Percentiles rank a stretch among this genome's conserved stretches.
These are phyloP conservation scores for Atta colombica DNA, from an alignment of 1,140 invertebrate genomes.

Conservation along the genomic window DNA sequence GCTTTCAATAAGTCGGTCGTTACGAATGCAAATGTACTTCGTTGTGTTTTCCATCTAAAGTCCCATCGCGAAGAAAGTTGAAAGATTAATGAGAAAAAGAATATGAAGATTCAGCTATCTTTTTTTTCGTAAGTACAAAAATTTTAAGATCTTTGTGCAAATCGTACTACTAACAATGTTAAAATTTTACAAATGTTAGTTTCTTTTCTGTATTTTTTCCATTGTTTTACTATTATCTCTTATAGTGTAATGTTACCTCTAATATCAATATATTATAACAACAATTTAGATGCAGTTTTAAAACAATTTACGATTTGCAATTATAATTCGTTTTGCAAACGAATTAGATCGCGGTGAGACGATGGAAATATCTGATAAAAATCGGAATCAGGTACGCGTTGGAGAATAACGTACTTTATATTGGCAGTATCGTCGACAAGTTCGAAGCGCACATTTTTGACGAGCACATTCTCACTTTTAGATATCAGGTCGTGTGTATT, in stretches of 20 bases:
- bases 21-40: slow-evolving; percentile 46
- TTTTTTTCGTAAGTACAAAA: background rate
- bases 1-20: slow-evolving; percentile 31
- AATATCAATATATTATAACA: slow-evolving; percentile 11
- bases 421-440: background rate
- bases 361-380: slow-evolving; percentile 32
- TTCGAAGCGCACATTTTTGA: slow-evolving; percentile 51
- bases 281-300: background rate
- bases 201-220: background rate
- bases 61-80: slow-evolving; percentile 1
- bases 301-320: background rate
- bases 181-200: background rate
- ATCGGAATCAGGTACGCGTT: slow-evolving; percentile 42
- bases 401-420: slow-evolving; percentile 29
- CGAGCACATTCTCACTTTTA: slow-evolving; percentile 21
- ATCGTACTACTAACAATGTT: background rate
- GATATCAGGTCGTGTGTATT: slow-evolving; percentile 1
- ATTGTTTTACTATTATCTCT: background rate
- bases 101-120: background rate
- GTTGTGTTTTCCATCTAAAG: slow-evolving; percentile 27
- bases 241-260: too few species aligned
- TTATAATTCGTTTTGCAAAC: slow-evolving; percentile 10
- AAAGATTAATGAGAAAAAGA: slow-evolving; percentile 5
- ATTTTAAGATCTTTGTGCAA: background rate
- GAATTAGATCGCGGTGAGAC: background rate